Evolutionary conservation across 2,113 vertebrate genomes (phyloP).

Genomic region (Paracyprichromis sp.): DNA sequence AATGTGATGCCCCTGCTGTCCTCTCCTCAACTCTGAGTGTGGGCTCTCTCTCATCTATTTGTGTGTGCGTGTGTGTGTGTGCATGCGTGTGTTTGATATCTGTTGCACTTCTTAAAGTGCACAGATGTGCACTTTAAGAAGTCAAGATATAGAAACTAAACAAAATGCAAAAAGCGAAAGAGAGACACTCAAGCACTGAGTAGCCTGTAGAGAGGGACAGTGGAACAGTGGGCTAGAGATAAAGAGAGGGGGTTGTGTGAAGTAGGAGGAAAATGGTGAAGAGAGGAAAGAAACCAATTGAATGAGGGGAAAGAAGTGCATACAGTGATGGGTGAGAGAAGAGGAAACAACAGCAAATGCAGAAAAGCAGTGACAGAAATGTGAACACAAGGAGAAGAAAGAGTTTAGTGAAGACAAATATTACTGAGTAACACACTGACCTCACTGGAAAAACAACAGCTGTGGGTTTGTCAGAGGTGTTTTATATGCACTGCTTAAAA

Average conservation of each 20-base stretch:
- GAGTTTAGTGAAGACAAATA: background rate
- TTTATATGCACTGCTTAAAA: background rate
- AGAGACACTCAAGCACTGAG: too few relatives aligned
- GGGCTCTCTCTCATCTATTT: background rate
- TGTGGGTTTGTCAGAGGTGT: background rate
- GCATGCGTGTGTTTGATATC: background rate
- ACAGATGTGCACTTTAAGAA: background rate
- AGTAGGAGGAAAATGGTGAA: background rate
- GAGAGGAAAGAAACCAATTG: background rate
- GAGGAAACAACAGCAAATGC: background rate
- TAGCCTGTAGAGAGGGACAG: background rate
- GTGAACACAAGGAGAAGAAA: background rate
- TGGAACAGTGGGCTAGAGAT: background rate
- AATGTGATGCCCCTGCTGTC: constrained; percentile 41
- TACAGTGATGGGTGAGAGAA: background rate
- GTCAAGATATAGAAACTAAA: background rate
- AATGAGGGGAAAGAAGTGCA: background rate
- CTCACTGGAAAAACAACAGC: background rate
- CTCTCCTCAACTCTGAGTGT: constrained; percentile 17
- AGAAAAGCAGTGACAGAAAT: background rate
- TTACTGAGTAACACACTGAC: background rate
- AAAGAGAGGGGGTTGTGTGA: background rate
- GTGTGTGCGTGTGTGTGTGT: background rate
- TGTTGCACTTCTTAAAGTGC: background rate
- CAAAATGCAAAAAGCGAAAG: background rate